Evolutionary conservation across 2,888 invertebrate genomes (phyloP).

Genomic region (Cerastoderma edule): DNA sequence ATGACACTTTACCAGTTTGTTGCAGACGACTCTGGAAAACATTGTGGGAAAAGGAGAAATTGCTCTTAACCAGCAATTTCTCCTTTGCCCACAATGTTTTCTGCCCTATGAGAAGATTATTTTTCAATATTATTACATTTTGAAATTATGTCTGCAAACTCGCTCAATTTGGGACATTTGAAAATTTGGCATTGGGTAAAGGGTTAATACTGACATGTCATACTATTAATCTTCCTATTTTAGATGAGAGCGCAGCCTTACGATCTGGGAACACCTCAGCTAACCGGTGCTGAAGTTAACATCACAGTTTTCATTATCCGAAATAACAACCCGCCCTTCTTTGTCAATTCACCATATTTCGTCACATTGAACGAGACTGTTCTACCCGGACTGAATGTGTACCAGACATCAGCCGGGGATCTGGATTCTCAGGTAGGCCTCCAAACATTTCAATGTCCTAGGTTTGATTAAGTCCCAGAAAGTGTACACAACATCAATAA

Average conservation of each 20-base stretch:
- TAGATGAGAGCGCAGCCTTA: slow-evolving; percentile 76
- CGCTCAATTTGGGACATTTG: background rate
- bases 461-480: background rate
- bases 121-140: too few species aligned
- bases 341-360: slow-evolving; percentile 65
- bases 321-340: slow-evolving; percentile 74
- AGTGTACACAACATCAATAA: too few species aligned
- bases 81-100: too few species aligned
- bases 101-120: too few species aligned
- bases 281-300: slow-evolving; percentile 62
- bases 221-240: slow-evolving; percentile 16
- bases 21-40: too few species aligned
- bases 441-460: background rate
- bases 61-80: too few species aligned
- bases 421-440: slow-evolving; percentile 61
- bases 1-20: too few species aligned
- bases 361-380: slow-evolving; percentile 64
- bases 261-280: slow-evolving; percentile 73
- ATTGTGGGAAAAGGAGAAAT: too few species aligned
- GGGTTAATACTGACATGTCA: background rate
- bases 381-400: slow-evolving; percentile 56
- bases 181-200: background rate
- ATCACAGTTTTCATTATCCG: slow-evolving; percentile 71
- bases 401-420: slow-evolving; percentile 69
- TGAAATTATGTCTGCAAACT: background rate